Percentiles rank a stretch among this genome's conserved stretches.
Evolutionary conservation across 2,113 vertebrate species (phyloP).

Genomic region (Oceanodroma tethys): DNA sequence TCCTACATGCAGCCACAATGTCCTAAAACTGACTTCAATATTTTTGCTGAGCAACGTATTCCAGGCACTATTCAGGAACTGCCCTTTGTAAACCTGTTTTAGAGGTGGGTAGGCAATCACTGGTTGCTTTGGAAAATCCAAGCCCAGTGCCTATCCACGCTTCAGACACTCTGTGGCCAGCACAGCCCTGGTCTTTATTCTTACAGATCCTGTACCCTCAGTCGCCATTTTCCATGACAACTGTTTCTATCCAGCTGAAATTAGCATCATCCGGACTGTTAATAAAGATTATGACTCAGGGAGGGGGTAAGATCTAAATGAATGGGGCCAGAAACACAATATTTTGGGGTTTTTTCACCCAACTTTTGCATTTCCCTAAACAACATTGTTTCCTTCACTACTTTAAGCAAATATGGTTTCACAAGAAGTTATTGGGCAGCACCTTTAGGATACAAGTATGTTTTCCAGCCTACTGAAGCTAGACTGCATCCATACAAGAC

Average conservation of each 20-base stretch:
- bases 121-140: not conserved
- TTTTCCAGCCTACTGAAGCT: not conserved
- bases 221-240: rapidly evolving
- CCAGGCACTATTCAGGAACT: not conserved
- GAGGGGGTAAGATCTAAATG: not conserved
- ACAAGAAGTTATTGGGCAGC: not conserved
- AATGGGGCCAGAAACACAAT: not conserved
- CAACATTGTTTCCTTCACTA: not conserved
- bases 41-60: not conserved
- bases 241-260: not conserved
- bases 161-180: not conserved
- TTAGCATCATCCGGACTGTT: not conserved
- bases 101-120: not conserved
- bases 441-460: not conserved
- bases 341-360: not conserved
- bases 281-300: not conserved
- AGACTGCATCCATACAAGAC: not conserved
- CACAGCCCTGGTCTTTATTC: not conserved
- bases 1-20: not conserved
- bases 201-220: not conserved
- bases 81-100: not conserved
- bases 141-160: no score
- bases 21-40: not conserved
- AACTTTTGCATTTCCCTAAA: not conserved
- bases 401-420: not conserved